Percentiles rank a stretch among this genome's conserved stretches.
Evolutionary conservation across 30 jellyfish, hydroid and myxozoan species (phyloP).

Genomic region (Mastigias papua): DNA sequence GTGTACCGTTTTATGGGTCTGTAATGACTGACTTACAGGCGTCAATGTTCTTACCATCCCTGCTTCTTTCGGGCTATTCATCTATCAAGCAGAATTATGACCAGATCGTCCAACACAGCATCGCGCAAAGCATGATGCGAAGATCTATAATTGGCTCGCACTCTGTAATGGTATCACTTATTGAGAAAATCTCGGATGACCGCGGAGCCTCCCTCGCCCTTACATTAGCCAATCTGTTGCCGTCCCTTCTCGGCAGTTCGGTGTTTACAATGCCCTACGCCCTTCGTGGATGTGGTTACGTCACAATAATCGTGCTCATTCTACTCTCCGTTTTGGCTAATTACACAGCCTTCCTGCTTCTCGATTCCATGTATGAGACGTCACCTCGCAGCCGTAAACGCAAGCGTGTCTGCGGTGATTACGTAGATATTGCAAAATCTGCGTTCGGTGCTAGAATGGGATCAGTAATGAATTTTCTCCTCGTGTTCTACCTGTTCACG

Average conservation of each 20-base stretch:
- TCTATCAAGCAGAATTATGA: constrained; percentile 35
- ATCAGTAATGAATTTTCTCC: constrained; percentile 39
- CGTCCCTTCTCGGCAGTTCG: constrained; percentile 74
- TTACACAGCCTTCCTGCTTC: constrained; percentile 63
- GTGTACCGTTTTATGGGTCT: neutral
- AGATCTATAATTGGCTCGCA: constrained; percentile 30
- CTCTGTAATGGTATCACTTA: constrained; percentile 35
- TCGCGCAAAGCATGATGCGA: constrained; percentile 31
- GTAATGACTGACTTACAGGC: constrained; percentile 70
- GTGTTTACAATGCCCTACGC: constrained; percentile 76
- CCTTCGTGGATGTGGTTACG: constrained; percentile 73
- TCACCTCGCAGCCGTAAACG: constrained; percentile 76
- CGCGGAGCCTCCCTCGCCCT: constrained; percentile 84
- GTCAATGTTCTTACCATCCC: constrained; percentile 70
- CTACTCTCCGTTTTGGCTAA: constrained; percentile 57
- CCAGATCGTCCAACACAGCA: constrained; percentile 34
- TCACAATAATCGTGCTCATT: constrained; percentile 43
- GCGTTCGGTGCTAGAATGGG: constrained; percentile 74
- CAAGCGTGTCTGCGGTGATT: constrained; percentile 65
- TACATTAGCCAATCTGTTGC: constrained; percentile 73
- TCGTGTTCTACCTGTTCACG: constrained; percentile 45
- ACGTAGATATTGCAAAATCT: constrained; percentile 64
- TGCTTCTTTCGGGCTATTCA: constrained; percentile 42
- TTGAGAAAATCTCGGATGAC: constrained; percentile 83
- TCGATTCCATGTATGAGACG: constrained; percentile 81